A percentile compares a stretch with the other conserved stretches of the same genome.
These are phyloP conservation scores for Philonicus albiceps DNA, from an alignment of 2,888 invertebrate genomes.

Conservation along the genomic window DNA sequence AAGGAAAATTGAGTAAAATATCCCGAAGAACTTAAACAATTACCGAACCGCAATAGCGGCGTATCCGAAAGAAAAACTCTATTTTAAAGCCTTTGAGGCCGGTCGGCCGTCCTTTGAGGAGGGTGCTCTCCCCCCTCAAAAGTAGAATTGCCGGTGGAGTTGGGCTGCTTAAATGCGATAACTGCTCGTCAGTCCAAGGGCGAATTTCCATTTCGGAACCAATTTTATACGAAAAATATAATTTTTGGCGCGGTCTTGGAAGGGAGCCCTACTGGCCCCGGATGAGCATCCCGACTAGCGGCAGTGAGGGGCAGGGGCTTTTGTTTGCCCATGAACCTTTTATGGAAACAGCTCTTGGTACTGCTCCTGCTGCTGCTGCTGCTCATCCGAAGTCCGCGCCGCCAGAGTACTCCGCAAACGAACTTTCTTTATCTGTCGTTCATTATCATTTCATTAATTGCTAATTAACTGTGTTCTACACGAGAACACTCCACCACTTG, in stretches of 20 bases:
- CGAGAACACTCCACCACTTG: conserved; percentile 46
- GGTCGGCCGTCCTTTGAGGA: background rate
- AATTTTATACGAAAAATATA: background rate
- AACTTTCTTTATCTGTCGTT: conserved; percentile 56
- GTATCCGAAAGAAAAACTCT: background rate
- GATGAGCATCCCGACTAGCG: background rate
- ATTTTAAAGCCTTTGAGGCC: background rate
- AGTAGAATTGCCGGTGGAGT: too few species aligned
- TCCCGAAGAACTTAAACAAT: background rate
- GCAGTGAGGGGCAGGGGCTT: background rate
- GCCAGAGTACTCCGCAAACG: background rate
- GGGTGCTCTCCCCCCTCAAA: background rate
- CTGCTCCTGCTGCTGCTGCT: background rate
- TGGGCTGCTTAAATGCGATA: background rate
- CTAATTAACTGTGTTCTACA: conserved; percentile 61
- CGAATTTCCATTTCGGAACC: background rate
- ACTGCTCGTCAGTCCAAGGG: background rate
- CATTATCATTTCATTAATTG: conserved; percentile 62
- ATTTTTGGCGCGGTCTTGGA: background rate
- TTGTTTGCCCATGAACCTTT: conserved; percentile 33
- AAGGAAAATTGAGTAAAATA: background rate
- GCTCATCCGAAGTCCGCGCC: background rate
- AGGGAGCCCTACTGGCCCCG: background rate
- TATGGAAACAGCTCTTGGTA: conserved; percentile 7
- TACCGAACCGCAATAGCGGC: background rate